These are phyloP conservation scores for Orchestia grillus DNA, from an alignment of 1,140 invertebrate species.

Conservation along the genomic window DNA sequence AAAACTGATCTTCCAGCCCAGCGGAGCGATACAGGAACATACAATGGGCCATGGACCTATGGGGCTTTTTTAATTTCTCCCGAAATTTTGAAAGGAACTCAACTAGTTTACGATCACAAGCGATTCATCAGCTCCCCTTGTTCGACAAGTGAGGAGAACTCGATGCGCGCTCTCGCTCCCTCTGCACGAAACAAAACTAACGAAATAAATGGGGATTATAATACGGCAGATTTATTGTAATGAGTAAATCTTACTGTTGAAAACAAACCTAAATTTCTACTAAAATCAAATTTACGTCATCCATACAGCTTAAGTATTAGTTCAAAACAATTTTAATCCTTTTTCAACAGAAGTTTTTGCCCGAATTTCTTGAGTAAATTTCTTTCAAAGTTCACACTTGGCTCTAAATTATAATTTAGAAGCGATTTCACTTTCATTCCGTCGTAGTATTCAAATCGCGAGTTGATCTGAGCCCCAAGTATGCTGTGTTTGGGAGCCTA, in stretches of 20 bases:
- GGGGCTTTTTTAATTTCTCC: constrained; percentile 4
- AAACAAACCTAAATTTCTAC: no score
- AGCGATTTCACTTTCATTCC: neutral
- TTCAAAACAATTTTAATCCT: neutral
- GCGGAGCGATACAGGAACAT: constrained; percentile 1
- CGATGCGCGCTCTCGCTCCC: neutral
- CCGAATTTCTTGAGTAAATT: neutral
- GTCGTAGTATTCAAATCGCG: neutral
- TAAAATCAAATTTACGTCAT: no score
- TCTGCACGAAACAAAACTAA: neutral
- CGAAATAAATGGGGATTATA: neutral
- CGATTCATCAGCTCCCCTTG: neutral
- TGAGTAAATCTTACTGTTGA: no score
- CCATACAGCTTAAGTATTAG: no score
- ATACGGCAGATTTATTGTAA: no score
- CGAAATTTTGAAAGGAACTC: neutral
- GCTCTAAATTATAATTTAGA: neutral
- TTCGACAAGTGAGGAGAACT: neutral
- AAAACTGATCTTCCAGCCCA: constrained; percentile 51
- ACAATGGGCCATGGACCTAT: constrained; percentile 13
- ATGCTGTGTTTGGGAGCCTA: neutral
- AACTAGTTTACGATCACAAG: neutral
- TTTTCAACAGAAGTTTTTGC: neutral
- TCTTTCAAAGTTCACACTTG: neutral
- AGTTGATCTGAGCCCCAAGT: neutral